Percentiles rank a stretch among this genome's conserved stretches.
Conservation (phyloP, 2,888 invertebrate species). For the Leuctra nigra region DNA sequence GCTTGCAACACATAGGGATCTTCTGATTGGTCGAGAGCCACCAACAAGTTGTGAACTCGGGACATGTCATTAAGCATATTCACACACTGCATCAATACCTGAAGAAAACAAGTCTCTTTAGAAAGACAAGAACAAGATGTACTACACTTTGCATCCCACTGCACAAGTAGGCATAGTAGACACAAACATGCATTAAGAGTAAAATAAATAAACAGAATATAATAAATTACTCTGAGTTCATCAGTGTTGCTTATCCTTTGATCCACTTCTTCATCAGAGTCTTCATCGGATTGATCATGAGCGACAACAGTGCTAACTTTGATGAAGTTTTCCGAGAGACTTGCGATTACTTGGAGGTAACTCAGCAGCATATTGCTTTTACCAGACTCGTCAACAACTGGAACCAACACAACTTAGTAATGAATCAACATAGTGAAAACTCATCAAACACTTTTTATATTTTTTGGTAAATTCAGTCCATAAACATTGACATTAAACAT, state of each 20-base stretch:
- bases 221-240: slow-evolving; percentile 16
- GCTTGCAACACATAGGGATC: slow-evolving; percentile 54
- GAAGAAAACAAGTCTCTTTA: too few relatives aligned
- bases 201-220: too few relatives aligned
- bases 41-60: slow-evolving; percentile 49
- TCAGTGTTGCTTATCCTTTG: slow-evolving; percentile 11
- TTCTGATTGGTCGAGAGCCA: slow-evolving; percentile 41
- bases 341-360: slow-evolving; percentile 24
- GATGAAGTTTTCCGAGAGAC: slow-evolving; percentile 24
- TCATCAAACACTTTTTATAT: too few relatives aligned
- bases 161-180: too few relatives aligned
- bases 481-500: too few relatives aligned
- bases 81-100: slow-evolving; percentile 50
- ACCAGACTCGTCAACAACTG: slow-evolving; percentile 1
- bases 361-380: slow-evolving; percentile 17
- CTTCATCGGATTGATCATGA: slow-evolving; percentile 14
- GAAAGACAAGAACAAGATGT: too few relatives aligned
- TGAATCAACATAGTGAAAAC: too few relatives aligned
- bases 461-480: too few relatives aligned
- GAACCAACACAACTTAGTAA: too few relatives aligned
- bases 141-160: too few relatives aligned
- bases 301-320: neutral
- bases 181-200: too few relatives aligned
- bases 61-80: slow-evolving; percentile 58
- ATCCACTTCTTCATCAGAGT: slow-evolving; percentile 24